These are phyloP conservation scores for Trogon melanurus DNA, from an alignment of 2,113 vertebrate genomes.

Conservation along the genomic window DNA sequence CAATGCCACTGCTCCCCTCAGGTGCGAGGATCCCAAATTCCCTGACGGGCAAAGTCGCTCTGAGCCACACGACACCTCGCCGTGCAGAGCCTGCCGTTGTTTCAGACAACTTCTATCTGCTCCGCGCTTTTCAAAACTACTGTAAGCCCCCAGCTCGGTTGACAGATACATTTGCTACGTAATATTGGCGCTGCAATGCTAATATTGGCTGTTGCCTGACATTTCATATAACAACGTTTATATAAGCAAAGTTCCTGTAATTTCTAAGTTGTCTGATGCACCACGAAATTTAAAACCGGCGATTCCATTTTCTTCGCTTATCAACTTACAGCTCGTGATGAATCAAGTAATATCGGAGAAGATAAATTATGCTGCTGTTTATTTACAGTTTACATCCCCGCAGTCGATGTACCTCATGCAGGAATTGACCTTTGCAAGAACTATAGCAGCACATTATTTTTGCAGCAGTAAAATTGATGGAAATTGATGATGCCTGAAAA, in stretches of 20 bases:
- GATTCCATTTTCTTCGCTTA: slow-evolving; percentile 42
- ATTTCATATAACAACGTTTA: slow-evolving; percentile 20
- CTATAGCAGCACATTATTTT: slow-evolving; percentile 37
- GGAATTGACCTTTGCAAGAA: slow-evolving; percentile 68
- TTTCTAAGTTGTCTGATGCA: background rate
- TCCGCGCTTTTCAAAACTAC: background rate
- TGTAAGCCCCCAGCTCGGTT: background rate
- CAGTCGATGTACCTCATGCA: background rate
- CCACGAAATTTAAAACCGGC: background rate
- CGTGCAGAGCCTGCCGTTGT: background rate
- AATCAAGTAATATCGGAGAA: slow-evolving; percentile 43
- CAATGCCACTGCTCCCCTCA: no score
- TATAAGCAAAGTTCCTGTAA: background rate
- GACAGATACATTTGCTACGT: background rate
- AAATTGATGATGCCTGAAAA: slow-evolving; percentile 73
- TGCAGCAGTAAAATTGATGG: slow-evolving; percentile 63
- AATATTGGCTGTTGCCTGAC: slow-evolving; percentile 32
- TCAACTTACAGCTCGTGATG: background rate
- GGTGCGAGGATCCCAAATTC: background rate
- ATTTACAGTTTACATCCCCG: slow-evolving; percentile 56
- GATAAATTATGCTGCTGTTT: slow-evolving; percentile 39
- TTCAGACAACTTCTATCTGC: background rate
- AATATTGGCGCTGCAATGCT: background rate
- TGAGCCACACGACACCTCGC: background rate
- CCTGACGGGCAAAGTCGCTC: rapidly evolving